These are phyloP conservation scores for Scelioninae gen. 1 DNA, from an alignment of 2,888 invertebrate species.

Conservation along the genomic window DNA sequence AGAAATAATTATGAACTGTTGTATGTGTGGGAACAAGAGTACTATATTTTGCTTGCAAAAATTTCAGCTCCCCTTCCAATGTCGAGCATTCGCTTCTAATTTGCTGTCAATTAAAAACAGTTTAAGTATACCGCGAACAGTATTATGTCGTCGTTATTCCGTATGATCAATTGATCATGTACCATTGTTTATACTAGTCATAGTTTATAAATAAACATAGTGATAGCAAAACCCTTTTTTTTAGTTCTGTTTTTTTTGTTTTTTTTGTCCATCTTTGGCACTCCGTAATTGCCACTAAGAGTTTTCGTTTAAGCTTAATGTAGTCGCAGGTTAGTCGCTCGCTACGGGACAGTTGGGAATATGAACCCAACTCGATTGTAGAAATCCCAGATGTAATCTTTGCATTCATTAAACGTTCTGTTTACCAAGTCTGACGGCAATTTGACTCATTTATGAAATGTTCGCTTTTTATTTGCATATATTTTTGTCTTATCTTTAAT, in stretches of 20 bases:
- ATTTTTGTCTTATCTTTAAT: too few species aligned
- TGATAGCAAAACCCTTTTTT: background rate
- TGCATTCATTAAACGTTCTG: constrained; percentile 30
- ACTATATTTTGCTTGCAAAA: constrained; percentile 11
- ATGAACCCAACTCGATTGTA: background rate
- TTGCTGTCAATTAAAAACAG: background rate
- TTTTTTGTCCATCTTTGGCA: constrained; percentile 1
- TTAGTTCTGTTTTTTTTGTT: background rate
- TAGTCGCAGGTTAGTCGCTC: constrained; percentile 8
- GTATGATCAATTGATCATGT: constrained; percentile 5
- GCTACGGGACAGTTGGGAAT: constrained; percentile 28
- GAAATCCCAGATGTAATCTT: constrained; percentile 25
- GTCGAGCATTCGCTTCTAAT: background rate
- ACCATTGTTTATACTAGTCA: constrained; percentile 43
- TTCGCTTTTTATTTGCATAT: too few species aligned
- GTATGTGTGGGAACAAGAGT: constrained; percentile 1
- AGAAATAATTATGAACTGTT: background rate
- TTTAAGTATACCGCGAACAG: constrained; percentile 20
- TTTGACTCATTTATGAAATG: background rate
- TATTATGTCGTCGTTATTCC: constrained; percentile 28
- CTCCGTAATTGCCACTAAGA: background rate
- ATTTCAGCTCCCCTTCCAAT: background rate
- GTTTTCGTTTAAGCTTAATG: background rate
- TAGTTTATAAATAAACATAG: constrained; percentile 41
- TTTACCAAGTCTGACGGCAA: background rate